Evolutionary conservation across 1,140 invertebrate genomes (phyloP), one percentile per base, ranked within the genome.

Genomic region (Potamilus streckersoni): DNA sequence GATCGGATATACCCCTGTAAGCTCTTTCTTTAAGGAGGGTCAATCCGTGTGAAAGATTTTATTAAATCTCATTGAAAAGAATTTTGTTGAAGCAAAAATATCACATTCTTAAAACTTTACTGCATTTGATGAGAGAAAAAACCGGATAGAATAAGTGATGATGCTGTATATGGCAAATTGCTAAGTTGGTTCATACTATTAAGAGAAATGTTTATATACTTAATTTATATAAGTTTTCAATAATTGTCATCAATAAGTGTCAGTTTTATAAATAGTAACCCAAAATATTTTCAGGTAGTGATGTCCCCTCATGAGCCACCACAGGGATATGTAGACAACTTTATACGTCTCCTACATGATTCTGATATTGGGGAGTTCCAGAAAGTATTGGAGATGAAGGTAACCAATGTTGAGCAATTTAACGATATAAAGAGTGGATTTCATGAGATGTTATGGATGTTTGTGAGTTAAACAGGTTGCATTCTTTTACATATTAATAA

Each of bases 341-440:
- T 96, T 84, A 92, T 95, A 20, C 95, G 97, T 87, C 90, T 99
- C 12, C 90, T 99, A 56, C 96, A 96, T 0, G 97, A 99, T 83
- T 94, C 95, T 49, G 96, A 97, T 78, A 88, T 94, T 16, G 92
- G 93, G 13, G 98, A 99, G 88, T 97, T 99, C 88, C 95, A 97
- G 86, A 98, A 97, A 90, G 95, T 99, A 55, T 87, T 99, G 13
- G 97, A 99, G 83, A 98, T 99, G 97, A 98, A 98, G 91, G 96
- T 49, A 49, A 49, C 38, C 38, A 49, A 8, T 49, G 38, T 49
- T 49, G 38, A 19, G n/a, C n/a, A 64, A 20, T 15, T 15, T 64
- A 19, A 3, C 23, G 17, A 14, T 5, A 27, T 27, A 31, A 64
- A 15, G 20, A 64, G 31, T 64, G 13, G 15, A 15, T 64, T 15